These are phyloP conservation scores for Spinus olivaceus DNA, from an alignment of 2,797 vertebrate species.

Conservation along the genomic window DNA sequence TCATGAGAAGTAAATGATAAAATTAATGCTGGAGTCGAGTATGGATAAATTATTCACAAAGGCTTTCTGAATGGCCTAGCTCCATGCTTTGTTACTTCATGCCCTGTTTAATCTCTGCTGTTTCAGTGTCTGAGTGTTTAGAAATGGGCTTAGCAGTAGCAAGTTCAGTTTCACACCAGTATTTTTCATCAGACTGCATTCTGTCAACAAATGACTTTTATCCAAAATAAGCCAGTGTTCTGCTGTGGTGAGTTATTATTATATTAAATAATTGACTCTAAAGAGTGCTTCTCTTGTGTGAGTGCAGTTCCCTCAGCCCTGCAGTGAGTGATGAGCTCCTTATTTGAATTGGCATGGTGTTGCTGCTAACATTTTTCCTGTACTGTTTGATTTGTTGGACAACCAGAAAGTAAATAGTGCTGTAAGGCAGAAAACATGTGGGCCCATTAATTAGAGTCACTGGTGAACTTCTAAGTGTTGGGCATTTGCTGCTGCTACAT, in stretches of 20 bases:
- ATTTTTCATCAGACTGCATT: neutral
- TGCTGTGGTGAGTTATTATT: neutral
- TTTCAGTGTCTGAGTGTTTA: neutral
- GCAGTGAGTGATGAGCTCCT: neutral
- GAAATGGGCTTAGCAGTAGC: neutral
- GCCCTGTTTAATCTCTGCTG: conserved; percentile 14
- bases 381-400: neutral
- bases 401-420: conserved; percentile 9
- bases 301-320: neutral
- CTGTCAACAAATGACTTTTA: neutral
- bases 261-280: neutral
- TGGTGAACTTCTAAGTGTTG: neutral
- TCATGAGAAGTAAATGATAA: neutral
- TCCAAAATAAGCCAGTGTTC: neutral
- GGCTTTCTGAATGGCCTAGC: neutral
- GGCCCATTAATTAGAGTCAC: neutral
- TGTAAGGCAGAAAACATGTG: conserved; percentile 19
- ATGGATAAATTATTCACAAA: neutral
- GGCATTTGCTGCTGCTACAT: neutral
- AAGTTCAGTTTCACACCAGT: neutral
- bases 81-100: neutral
- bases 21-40: neutral
- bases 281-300: neutral
- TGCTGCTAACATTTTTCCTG: neutral
- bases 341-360: neutral